Base-by-base conservation (phyloP, 1,140 invertebrate species). In the Melanaphis sacchari region DNA sequence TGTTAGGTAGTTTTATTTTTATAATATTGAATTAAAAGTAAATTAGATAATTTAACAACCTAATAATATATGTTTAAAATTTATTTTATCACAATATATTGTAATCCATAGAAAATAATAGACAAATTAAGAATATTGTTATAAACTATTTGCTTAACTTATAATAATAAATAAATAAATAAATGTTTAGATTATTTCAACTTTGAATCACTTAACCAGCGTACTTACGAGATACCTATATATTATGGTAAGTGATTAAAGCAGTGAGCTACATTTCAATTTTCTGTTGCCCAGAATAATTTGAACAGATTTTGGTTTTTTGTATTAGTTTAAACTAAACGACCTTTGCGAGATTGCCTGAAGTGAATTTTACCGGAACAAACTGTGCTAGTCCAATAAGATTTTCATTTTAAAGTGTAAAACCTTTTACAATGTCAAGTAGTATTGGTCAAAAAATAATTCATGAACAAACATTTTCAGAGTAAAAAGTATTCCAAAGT, bases 351-450 rank as follows among this genome's bases (percentile, higher is more conserved):
- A 38, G n/a, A 54, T 40, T 24, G 49, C 40, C 22, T 54, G 9
- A 40, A 89, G 88, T 40, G 46, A 40, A 38, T 89, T 38, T 38
- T 7, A 54, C n/a, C 49, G 88, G 46, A 89, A 54, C n/a, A 22
- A 49, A 26, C 24, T 52, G 46, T 22, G 9, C 21, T 11, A 46
- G 46, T 38, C 22, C 88, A 54, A 54, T 22, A 89, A n/a, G 46
- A n/a, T 89, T 89, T 89, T 89, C 87, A 89, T 89, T 89, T 89
- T 87, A 52, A 89, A 52, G 49, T 89, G 52, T 89, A 22, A 52
- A 89, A 52, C 87, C 43, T 89, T 52, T 87, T 52, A 24, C 87
- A 21, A 41, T n/a, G 43, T 36, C 85, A n/a, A 88, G 31, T 88
- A 52, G 21, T 38, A 89, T 36, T 52, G 87, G 46, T 88, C n/a